phyloP scores from a whole-genome alignment of 2,797 vertebrate species.

The Lycodopsis pacificus region DNA sequence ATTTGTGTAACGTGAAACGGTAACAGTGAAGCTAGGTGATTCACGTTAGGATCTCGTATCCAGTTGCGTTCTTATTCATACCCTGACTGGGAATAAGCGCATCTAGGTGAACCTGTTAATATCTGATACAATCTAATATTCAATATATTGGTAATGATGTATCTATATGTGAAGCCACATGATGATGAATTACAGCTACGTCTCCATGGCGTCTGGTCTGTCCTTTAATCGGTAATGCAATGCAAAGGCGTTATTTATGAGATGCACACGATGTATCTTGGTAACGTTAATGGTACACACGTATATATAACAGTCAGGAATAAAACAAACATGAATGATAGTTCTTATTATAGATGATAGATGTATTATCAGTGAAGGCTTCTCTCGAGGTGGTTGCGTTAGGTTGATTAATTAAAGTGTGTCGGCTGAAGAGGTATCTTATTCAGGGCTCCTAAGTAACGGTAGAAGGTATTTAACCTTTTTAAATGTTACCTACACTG shows the following conservation, averaged over 20 bases:
- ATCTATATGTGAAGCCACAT: background rate
- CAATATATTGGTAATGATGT: too few species aligned
- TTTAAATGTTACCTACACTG: background rate
- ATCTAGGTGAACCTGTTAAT: background rate
- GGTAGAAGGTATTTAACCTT: background rate
- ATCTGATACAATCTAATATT: background rate
- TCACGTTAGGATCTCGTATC: background rate
- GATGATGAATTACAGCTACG: background rate
- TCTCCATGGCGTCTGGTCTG: conserved; percentile 6
- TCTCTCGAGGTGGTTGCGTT: background rate
- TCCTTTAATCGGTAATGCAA: background rate
- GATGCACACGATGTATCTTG: background rate
- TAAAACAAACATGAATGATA: background rate
- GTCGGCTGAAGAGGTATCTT: background rate
- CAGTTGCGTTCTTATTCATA: background rate
- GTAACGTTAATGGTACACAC: background rate
- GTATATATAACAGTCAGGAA: too few species aligned
- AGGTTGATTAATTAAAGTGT: background rate
- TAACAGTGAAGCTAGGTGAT: background rate
- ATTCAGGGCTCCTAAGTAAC: background rate
- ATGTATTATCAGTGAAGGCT: background rate
- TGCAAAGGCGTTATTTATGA: background rate
- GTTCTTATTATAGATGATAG: background rate
- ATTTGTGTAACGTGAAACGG: background rate
- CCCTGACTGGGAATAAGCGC: background rate